Base-by-base conservation (phyloP, 1,140 invertebrate genomes). In the Bicyclus anynana region DNA sequence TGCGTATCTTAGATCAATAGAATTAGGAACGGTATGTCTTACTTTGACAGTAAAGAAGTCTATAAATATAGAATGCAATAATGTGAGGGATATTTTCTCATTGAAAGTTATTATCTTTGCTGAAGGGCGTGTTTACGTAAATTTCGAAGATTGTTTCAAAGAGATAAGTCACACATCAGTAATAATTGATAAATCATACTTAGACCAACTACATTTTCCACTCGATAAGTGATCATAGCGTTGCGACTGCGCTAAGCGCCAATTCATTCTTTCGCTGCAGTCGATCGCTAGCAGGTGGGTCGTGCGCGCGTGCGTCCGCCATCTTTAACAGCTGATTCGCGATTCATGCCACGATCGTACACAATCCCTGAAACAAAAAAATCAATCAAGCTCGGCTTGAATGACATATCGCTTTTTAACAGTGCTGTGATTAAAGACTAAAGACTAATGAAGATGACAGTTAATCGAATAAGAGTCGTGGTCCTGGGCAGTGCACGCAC, bases 401-500 rank as follows among this genome's bases (percentile, higher is more conserved):
- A 74, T 73, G 77, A 69, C 51, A 67, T 57, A 70, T 73, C 72
- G 53, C 64, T 53, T 63, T 53, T 50, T 57, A 54, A 47, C 18
- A 74, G 82, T 81, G 72, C 51, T 75, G 82, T 84, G 80, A 65
- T 56, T 49, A 69, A 63, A 65, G 80, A 65, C 54, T 49, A 69
- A 63, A 65, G 67, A 80, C 66, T 63, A 67, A 87, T 84, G 82
- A 85, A 87, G 76, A 86, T 86, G 83, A 88, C 85, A 67, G 83
- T 93, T 65, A 93, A 92, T 87, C 91, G 92, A 85, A 93, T 94
- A 85, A 90, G 92, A 79, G 92, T 93, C 68, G 93, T 93, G 77
- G 92, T 94, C 68, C 89, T 93, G 58, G 93, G 93, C 67, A 92
- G 91, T 81, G 84, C 92, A 69, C 89, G 92, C 68, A 92, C 92